These are phyloP conservation scores for Schizotus pectinicornis DNA, from an alignment of 2,888 invertebrate species.

Conservation along the genomic window DNA sequence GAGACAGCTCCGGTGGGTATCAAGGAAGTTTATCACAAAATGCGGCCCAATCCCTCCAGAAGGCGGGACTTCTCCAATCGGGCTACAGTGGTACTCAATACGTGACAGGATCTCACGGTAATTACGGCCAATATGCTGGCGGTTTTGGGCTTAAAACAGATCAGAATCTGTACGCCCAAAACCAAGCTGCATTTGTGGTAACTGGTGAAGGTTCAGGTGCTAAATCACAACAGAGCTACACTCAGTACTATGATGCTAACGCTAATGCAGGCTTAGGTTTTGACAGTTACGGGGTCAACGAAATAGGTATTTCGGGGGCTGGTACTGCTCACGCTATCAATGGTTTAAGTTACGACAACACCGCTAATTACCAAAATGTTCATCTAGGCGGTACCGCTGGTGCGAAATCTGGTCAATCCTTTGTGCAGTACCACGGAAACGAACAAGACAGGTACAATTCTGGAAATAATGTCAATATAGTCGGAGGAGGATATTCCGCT, in stretches of 20 bases:
- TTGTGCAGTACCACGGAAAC: constrained; percentile 21
- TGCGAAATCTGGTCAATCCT: constrained; percentile 22
- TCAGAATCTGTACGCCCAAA: neutral
- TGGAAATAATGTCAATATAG: constrained; percentile 43
- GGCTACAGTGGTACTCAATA: constrained; percentile 21
- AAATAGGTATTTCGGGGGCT: constrained; percentile 6
- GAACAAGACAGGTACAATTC: constrained; percentile 15
- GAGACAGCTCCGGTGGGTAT: neutral
- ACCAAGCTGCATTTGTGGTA: neutral
- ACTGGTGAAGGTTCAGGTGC: constrained; percentile 10
- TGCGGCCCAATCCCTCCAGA: constrained; percentile 40
- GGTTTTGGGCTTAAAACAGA: constrained; percentile 10
- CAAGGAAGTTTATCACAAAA: constrained; percentile 36
- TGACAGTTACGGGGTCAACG: neutral
- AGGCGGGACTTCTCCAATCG: constrained; percentile 42
- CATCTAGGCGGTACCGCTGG: constrained; percentile 5
- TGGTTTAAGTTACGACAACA: neutral
- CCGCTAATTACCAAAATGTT: neutral
- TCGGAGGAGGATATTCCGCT: constrained; percentile 51
- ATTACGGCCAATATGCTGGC: constrained; percentile 1
- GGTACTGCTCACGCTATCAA: constrained; percentile 17
- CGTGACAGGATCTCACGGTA: constrained; percentile 9
- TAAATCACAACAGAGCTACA: constrained; percentile 21
- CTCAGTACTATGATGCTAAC: constrained; percentile 13
- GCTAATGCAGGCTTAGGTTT: neutral